Conservation (phyloP, 2,797 vertebrate species). For the Hirundo rustica region DNA sequence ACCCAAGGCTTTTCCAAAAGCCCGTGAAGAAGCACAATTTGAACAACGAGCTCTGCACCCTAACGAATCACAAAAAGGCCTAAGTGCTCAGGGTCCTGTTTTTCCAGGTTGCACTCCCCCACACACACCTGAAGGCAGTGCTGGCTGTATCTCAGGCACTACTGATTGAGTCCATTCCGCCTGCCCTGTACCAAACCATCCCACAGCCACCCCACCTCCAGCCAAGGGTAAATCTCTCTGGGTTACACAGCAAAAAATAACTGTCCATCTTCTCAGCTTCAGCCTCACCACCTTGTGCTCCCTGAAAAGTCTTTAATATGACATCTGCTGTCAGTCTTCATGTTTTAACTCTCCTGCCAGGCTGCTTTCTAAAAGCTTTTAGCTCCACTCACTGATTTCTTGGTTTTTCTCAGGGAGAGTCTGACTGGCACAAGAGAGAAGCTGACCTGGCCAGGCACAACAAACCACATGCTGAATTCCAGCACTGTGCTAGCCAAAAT, state of each 20-base stretch:
- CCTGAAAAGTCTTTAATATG: neutral
- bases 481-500: neutral
- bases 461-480: neutral
- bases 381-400: neutral
- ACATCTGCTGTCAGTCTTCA: neutral
- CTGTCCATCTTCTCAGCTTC: neutral
- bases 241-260: neutral
- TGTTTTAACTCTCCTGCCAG: neutral
- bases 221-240: neutral
- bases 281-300: neutral
- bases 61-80: rapidly evolving
- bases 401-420: neutral
- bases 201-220: neutral
- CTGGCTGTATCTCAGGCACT: neutral
- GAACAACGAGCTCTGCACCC: neutral
- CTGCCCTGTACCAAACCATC: neutral
- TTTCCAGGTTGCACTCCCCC: neutral
- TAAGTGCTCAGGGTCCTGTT: neutral
- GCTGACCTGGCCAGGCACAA: neutral
- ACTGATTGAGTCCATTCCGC: rapidly evolving
- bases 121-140: rapidly evolving
- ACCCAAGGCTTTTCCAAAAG: neutral
- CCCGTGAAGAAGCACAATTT: neutral
- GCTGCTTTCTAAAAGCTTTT: neutral
- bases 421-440: neutral